phyloP scores from a whole-genome alignment of 2,113 vertebrate genomes.

The Ondatra zibethicus region DNA sequence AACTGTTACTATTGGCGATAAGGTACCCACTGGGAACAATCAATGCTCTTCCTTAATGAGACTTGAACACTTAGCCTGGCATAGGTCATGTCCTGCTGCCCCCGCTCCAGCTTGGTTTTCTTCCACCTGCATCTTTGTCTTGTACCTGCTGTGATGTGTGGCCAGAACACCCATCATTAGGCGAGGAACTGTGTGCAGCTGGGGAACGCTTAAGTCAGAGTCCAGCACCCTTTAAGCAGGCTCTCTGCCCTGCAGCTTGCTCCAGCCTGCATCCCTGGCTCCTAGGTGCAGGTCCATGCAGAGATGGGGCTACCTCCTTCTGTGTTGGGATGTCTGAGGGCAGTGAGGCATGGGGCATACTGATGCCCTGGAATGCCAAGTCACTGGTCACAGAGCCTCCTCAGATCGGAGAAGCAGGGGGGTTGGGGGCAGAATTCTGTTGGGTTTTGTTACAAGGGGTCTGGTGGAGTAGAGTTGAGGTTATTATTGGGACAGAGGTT shows the following conservation, averaged over 20 bases:
- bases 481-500: no score
- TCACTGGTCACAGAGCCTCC: background rate
- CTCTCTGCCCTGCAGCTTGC: background rate
- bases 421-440: no score
- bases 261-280: background rate
- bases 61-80: background rate
- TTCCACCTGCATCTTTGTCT: background rate
- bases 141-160: background rate
- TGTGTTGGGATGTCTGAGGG: background rate
- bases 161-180: background rate
- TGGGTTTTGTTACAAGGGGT: background rate
- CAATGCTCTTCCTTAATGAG: background rate
- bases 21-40: background rate
- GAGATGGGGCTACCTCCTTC: background rate
- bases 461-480: background rate
- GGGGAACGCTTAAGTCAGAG: background rate
- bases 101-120: no score
- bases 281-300: background rate
- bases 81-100: no score
- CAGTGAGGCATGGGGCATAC: rapidly evolving
- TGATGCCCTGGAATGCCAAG: background rate
- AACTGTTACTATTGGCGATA: background rate
- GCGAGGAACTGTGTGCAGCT: background rate
- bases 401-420: background rate
- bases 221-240: background rate